Base-by-base conservation (phyloP, 2,888 invertebrate genomes). In the Drosophila ezoana region DNA sequence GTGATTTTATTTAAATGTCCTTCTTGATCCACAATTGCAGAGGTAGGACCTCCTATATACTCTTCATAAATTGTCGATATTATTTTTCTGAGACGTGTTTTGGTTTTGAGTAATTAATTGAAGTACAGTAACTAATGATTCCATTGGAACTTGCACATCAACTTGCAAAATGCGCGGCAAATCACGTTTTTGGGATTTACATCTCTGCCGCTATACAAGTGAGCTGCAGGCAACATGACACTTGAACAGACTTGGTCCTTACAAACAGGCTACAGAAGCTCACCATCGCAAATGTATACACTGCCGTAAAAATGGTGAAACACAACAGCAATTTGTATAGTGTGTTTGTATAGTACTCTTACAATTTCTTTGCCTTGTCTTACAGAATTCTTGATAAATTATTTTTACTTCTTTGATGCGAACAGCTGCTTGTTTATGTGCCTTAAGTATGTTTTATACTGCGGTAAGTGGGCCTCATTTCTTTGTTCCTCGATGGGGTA, bases 141-240 rank as follows among this genome's bases (percentile, higher is more conserved):
- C 16, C 28, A 38, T 16, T 37, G 4, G 8, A 52, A 23, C 38
- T 45, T 11, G 54, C 33, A 23, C 41, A 18, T 8, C 11, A 20
- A 18, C 56, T 70, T 67, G 37, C 16, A 43, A 77, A 76, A 87
- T 73, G 81, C 88, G 86, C 86, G 80, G 73, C 87, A 86, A 90
- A 87, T 89, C 86, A 84, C 80, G 84, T 76, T 88, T 87, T 77
- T 72, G 67, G 67, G 66, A 58, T 76, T 81, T 79, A 73, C 75
- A 81, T 86, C 75, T 68, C 81, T 68, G 63, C 51, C 61, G 70
- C 81, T 77, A 62, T 58, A 76, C 79, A 86, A 89, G 84, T 87
- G 85, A 78, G 72, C 79, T 68, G 72, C 76, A 85, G 87, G 85
- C 79, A 81, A 85, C 81, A 82, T 81, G 79, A 71, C 79, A 81